phyloP scores from a whole-genome alignment of 2,113 vertebrate species.

The Thermophis baileyi region DNA sequence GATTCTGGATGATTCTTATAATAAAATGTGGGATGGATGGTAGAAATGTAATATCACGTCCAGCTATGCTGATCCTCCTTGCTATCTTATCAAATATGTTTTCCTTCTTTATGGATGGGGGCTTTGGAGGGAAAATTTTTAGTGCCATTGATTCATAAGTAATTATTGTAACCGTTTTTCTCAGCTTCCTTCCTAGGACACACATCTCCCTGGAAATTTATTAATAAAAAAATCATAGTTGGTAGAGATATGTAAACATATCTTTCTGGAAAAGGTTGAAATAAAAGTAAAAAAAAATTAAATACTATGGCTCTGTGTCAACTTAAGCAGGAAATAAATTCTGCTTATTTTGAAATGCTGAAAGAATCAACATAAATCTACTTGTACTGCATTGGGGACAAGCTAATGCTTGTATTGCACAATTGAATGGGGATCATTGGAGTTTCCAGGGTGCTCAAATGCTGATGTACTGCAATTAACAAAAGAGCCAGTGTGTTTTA shows the following conservation, averaged over 20 bases:
- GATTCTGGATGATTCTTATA: neutral
- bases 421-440: neutral
- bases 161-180: neutral
- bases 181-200: neutral
- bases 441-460: neutral
- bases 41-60: neutral
- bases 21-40: neutral
- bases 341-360: neutral
- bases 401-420: neutral
- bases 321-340: neutral
- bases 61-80: neutral
- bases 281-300: neutral
- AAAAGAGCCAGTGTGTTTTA: neutral
- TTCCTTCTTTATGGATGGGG: neutral
- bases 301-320: neutral
- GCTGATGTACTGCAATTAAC: neutral
- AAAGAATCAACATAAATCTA: neutral
- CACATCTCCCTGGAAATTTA: neutral
- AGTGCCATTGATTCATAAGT: neutral
- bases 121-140: neutral
- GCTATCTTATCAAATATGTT: neutral
- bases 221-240: neutral
- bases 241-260: neutral
- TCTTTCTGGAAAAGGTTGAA: neutral
- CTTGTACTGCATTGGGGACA: neutral